Conservation (phyloP, 1,140 invertebrate species). For the Phymorhynchus buccinoides region DNA sequence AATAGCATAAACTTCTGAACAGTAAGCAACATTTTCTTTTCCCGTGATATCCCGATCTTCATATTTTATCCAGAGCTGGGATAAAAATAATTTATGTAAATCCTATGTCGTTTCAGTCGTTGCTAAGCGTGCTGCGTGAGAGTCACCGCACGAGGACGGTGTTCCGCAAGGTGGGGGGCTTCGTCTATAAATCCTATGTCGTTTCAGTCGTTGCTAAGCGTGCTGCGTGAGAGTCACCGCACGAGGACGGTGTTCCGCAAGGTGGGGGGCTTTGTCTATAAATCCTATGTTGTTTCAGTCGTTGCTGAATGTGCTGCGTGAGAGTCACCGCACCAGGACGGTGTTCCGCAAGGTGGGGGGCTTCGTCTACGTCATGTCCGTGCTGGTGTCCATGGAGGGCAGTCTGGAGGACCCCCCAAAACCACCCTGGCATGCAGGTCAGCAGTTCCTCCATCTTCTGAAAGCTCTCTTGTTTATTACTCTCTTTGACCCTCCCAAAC, state of each 20-base stretch:
- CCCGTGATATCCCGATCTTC: too few relatives aligned
- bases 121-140: constrained; percentile 90
- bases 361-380: constrained; percentile 97
- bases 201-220: constrained; percentile 83
- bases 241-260: constrained; percentile 97
- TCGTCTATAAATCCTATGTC: constrained; percentile 84
- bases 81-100: too few relatives aligned
- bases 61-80: too few relatives aligned
- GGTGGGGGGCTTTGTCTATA: constrained; percentile 93
- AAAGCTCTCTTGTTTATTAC: too few relatives aligned
- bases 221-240: constrained; percentile 93
- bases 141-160: constrained; percentile 96
- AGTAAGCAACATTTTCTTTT: too few relatives aligned
- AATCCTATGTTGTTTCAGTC: constrained; percentile 78
- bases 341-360: constrained; percentile 98
- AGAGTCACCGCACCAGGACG: constrained; percentile 95
- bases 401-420: constrained; percentile 79
- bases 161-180: constrained; percentile 97
- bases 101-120: constrained; percentile 77
- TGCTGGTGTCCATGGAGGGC: constrained; percentile 93
- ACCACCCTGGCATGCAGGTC: constrained; percentile 73
- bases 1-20: too few relatives aligned
- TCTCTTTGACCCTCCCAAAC: too few relatives aligned
- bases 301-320: constrained; percentile 88
- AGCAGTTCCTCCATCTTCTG: too few relatives aligned